phyloP scores from a whole-genome alignment of 2,797 vertebrate species.

The Neosilurus mollespiculum region DNA sequence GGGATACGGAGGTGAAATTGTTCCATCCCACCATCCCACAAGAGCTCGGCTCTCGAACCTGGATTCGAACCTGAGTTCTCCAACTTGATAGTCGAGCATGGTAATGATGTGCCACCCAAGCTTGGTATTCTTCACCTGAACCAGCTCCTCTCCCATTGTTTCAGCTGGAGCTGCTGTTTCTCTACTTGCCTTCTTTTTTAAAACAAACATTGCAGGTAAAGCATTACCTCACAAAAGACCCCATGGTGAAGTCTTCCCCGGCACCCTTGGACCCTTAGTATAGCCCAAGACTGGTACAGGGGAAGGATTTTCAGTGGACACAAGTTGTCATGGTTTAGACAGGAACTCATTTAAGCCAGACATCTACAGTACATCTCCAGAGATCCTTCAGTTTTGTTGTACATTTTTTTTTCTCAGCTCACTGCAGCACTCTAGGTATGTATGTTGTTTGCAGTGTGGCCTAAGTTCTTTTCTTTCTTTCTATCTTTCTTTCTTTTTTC shows the following conservation, averaged over 20 bases:
- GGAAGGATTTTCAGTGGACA: background rate
- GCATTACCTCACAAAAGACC: too few species aligned
- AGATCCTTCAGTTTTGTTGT: conserved; percentile 3
- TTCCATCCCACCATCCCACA: too few species aligned
- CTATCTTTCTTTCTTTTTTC: too few species aligned
- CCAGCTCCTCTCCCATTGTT: background rate
- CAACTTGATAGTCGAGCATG: too few species aligned
- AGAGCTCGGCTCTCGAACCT: too few species aligned
- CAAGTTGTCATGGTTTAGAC: background rate
- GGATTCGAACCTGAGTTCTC: too few species aligned
- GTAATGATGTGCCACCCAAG: too few species aligned
- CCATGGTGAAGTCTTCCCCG: too few species aligned
- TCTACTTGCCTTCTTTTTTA: background rate
- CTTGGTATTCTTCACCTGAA: background rate
- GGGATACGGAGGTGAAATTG: too few species aligned
- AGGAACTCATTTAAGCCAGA: background rate
- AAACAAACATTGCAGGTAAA: background rate
- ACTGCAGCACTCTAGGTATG: background rate
- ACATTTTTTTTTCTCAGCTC: conserved; percentile 6
- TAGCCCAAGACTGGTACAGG: background rate
- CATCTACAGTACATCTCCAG: background rate
- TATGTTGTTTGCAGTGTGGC: background rate
- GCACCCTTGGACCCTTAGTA: too few species aligned
- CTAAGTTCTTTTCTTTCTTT: conserved; percentile 32
- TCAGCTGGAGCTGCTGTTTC: background rate